phyloP scores from a whole-genome alignment of 2,113 vertebrate genomes.

The Diadophis punctatus region DNA sequence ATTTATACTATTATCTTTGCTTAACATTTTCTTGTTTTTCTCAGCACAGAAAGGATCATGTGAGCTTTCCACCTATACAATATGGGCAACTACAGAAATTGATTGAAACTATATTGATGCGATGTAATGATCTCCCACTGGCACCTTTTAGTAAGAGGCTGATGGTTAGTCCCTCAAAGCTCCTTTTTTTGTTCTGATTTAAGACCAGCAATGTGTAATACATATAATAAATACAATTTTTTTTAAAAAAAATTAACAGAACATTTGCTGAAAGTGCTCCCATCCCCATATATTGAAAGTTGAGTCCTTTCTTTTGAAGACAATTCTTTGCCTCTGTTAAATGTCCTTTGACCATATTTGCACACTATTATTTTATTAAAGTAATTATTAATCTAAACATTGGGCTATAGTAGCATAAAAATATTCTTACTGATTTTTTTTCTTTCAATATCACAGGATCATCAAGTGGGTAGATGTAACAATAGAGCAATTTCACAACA shows the following conservation, averaged over 20 bases:
- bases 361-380: not conserved
- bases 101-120: constrained; percentile 71
- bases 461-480: constrained; percentile 38
- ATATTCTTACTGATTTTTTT: constrained; percentile 17
- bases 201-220: not conserved
- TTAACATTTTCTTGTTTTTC: constrained; percentile 28
- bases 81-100: constrained; percentile 76
- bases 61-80: constrained; percentile 79
- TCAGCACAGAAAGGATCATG: constrained; percentile 80
- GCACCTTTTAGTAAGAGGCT: constrained; percentile 50
- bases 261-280: constrained; percentile 1
- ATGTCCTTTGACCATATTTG: not conserved
- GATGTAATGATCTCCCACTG: constrained; percentile 73
- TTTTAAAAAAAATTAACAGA: not conserved
- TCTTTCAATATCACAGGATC: constrained; percentile 49
- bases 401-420: not conserved
- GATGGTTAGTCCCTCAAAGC: constrained; percentile 53
- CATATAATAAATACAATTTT: not conserved
- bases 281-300: not conserved
- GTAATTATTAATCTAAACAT: not conserved
- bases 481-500: constrained; percentile 57
- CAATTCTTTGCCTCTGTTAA: not conserved
- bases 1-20: not conserved
- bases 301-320: not conserved
- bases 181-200: constrained; percentile 7